phyloP scores from a whole-genome alignment of 1,140 invertebrate genomes.

The Pygmarrhopalites habei region DNA sequence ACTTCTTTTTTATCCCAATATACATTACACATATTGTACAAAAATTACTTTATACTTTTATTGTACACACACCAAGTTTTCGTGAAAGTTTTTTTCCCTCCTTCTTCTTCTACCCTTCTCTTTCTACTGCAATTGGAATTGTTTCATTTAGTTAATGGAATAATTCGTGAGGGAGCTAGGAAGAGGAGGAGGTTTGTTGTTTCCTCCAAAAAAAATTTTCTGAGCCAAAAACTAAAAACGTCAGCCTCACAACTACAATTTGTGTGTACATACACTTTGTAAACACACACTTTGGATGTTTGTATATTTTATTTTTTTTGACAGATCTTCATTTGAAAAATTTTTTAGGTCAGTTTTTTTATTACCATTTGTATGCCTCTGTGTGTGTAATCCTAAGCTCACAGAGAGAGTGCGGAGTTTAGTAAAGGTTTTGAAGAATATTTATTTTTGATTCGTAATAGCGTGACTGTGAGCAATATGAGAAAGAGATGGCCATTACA shows the following conservation, averaged over 20 bases:
- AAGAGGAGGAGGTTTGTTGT: background rate
- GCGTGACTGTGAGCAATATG: constrained; percentile 24
- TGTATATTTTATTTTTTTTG: background rate
- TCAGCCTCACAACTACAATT: background rate
- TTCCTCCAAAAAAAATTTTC: background rate
- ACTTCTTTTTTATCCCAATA: background rate
- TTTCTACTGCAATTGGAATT: background rate
- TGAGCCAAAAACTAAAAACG: background rate
- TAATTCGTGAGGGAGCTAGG: background rate
- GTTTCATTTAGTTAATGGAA: constrained; percentile 1
- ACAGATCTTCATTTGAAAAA: background rate
- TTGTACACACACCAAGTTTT: too few species aligned
- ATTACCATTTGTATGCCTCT: background rate
- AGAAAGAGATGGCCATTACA: constrained; percentile 16
- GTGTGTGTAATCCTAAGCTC: background rate
- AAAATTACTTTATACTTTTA: too few species aligned
- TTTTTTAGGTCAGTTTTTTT: background rate
- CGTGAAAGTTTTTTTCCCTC: background rate
- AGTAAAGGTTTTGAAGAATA: too few species aligned
- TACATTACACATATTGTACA: too few species aligned
- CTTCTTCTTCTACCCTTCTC: too few species aligned
- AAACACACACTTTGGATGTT: background rate
- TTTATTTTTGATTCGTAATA: constrained; percentile 28
- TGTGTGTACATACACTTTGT: background rate
- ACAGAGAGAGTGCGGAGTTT: too few species aligned